Conservation (phyloP, 2,888 invertebrate species). For the Microdon myrmicae region DNA sequence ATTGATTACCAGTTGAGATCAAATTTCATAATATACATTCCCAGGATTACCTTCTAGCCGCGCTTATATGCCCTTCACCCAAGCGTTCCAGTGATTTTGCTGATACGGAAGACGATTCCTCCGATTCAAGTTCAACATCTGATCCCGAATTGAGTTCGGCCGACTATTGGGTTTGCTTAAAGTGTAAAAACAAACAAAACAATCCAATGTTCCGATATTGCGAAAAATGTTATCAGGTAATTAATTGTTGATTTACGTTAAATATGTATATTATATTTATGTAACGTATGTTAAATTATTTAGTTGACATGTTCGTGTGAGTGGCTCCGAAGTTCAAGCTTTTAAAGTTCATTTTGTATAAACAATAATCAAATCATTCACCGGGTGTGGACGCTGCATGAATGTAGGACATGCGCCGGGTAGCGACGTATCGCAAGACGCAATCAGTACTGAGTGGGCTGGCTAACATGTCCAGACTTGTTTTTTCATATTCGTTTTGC, state of each 20-base stretch:
- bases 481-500: conserved; percentile 2
- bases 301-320: conserved; percentile 29
- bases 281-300: neutral
- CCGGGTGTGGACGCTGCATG: too few species aligned
- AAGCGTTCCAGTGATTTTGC: conserved; percentile 54
- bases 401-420: too few species aligned
- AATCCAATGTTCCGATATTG: conserved; percentile 76
- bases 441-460: conserved; percentile 1
- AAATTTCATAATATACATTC: conserved; percentile 18
- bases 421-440: neutral
- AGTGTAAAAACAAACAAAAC: conserved; percentile 72
- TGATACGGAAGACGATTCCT: conserved; percentile 57
- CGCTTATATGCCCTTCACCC: conserved; percentile 30
- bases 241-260: neutral
- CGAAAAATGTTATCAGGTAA: conserved; percentile 77
- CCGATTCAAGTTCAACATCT: conserved; percentile 53
- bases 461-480: conserved; percentile 20
- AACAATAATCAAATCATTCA: conserved; percentile 3
- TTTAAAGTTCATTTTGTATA: neutral
- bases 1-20: neutral
- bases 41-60: conserved; percentile 53
- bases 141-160: conserved; percentile 70
- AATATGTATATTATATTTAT: neutral
- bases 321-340: too few species aligned
- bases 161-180: conserved; percentile 75